Evolutionary conservation across 2,797 vertebrate genomes (phyloP), one percentile per base, ranked within the genome.

Genomic region (Pangasius macronema): DNA sequence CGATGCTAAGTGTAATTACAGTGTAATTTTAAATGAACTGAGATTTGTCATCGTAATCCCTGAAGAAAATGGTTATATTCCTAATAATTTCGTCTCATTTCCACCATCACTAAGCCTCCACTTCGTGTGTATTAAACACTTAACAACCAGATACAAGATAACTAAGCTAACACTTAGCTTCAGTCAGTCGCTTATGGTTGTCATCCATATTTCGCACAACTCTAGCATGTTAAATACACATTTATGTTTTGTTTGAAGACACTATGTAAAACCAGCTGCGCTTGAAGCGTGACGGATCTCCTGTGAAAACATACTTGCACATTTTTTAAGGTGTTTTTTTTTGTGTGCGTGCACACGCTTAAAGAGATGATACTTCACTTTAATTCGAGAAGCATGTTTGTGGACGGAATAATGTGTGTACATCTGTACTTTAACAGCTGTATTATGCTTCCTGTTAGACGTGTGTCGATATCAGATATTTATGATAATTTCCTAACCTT

Each of bases 241-340:
- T 33, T 53, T 16, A 46, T n/a, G 9, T 36, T 83, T 46, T 22
- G 24, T 53, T 67, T 30, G 8, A 68, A 14, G 59, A 68, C 46
- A 2, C 5, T 67, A 33, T 22, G 16, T 20, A 65, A 82, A 55
- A 51, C 18, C 30, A 33, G 39, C 11, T 67, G 65, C 76, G 70
- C 51, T 51, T 39, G 53, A n/a, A 67, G 68, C 24, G 10, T 77
- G 55, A 82, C 57, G 30, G 27, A 63, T 72, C 11, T 81, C 72
- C 51, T 55, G 85, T 36, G 9, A 79, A 67, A n/a, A 83, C 4
- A 10, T 82, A n/a, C 53, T 85, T 85, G 86, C 73, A 85, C 80
- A 80, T 83, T 53, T 53, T 30, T 72, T 36, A 61, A 65, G 77
- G 51, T 10, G 67, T 39, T 65, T 6, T 8, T 18, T 20, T 18